phyloP scores from a whole-genome alignment of 2,888 invertebrate genomes.

The Notocelia uddmanniana region DNA sequence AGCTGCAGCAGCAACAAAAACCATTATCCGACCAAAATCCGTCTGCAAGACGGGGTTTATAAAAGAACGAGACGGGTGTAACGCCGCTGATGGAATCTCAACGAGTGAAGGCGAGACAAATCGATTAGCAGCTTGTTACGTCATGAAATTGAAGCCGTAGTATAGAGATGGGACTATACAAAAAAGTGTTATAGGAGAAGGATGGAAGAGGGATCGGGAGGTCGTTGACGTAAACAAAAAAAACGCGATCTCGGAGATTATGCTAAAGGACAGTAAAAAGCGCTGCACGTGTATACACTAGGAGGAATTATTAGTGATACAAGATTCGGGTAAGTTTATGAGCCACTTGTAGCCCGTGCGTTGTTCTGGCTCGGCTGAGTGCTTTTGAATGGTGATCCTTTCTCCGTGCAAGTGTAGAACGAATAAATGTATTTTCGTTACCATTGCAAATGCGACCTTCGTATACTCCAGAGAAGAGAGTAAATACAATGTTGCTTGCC shows the following conservation, averaged over 20 bases:
- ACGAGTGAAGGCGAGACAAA: slow-evolving; percentile 76
- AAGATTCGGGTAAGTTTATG: slow-evolving; percentile 36
- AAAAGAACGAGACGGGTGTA: slow-evolving; percentile 64
- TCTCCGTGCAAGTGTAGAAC: background rate
- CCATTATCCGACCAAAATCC: slow-evolving; percentile 56
- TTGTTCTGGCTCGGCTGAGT: slow-evolving; percentile 11
- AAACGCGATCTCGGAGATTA: slow-evolving; percentile 70
- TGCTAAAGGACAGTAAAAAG: slow-evolving; percentile 48
- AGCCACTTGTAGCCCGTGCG: slow-evolving; percentile 39
- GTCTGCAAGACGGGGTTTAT: slow-evolving; percentile 70
- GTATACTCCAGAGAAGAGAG: background rate
- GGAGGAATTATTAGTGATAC: slow-evolving; percentile 28
- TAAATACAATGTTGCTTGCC: background rate
- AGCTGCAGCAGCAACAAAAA: slow-evolving; percentile 35
- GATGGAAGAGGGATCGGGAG: slow-evolving; percentile 62
- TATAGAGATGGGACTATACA: slow-evolving; percentile 64
- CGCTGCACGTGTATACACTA: slow-evolving; percentile 37
- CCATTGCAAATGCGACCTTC: background rate
- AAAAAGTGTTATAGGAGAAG: slow-evolving; percentile 61
- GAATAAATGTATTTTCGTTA: background rate
- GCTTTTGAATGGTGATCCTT: slow-evolving; percentile 28
- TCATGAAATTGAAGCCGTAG: slow-evolving; percentile 69
- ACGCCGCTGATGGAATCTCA: slow-evolving; percentile 60
- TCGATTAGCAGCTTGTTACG: slow-evolving; percentile 70
- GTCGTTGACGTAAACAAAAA: slow-evolving; percentile 78